Conservation (phyloP, 2,888 invertebrate genomes). For the Empis stercorea region DNA sequence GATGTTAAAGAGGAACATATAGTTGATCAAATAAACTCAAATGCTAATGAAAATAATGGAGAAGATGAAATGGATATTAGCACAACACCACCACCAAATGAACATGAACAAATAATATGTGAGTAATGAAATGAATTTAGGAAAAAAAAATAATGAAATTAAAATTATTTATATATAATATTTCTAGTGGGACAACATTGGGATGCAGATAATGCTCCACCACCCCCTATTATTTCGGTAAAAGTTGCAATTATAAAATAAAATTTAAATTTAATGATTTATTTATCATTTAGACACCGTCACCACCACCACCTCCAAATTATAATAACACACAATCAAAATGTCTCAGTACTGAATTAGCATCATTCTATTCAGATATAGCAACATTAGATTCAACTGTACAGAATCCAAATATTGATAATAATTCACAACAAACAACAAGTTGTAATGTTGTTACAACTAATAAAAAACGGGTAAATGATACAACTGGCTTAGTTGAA, state of each 20-base stretch:
- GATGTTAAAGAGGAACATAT: neutral
- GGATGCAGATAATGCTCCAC: slow-evolving; percentile 14
- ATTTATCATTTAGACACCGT: neutral
- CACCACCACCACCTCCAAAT: slow-evolving; percentile 1
- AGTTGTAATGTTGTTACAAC: neutral
- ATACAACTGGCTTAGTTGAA: neutral
- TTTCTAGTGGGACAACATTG: slow-evolving; percentile 1
- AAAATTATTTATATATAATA: neutral
- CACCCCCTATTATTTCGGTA: slow-evolving; percentile 16
- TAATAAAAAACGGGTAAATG: neutral
- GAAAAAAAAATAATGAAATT: neutral
- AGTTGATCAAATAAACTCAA: neutral
- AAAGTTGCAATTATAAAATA: neutral
- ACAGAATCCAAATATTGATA: neutral
- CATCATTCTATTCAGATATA: slow-evolving; percentile 48
- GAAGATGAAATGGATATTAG: slow-evolving; percentile 48
- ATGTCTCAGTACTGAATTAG: slow-evolving; percentile 39
- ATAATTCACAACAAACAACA: neutral
- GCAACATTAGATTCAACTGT: slow-evolving; percentile 35
- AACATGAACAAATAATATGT: slow-evolving; percentile 15
- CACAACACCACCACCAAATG: slow-evolving; percentile 42
- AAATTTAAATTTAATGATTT: neutral
- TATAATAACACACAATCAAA: neutral
- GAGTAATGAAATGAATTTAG: neutral
- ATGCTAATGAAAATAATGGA: neutral